phyloP scores from a whole-genome alignment of 1,140 invertebrate genomes.

The Meloidogyne hapla region DNA sequence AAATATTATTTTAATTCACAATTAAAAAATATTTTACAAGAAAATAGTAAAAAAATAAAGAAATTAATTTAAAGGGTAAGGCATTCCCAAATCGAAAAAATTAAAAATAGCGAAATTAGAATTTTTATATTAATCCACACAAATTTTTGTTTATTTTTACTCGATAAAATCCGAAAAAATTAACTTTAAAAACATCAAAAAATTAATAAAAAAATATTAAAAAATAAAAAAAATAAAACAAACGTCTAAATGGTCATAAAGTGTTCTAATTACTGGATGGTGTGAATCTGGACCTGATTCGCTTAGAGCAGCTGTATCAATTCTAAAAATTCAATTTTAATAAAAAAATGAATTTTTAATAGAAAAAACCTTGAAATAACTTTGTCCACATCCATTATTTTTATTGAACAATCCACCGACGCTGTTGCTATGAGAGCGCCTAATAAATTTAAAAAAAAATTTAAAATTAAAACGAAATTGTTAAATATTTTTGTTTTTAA shows the following conservation, averaged over 20 bases:
- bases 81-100: no score
- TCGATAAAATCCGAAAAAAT: no score
- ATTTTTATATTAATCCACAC: no score
- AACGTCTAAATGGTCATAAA: constrained; percentile 92
- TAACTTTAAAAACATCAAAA: no score
- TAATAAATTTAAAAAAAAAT: constrained; percentile 41
- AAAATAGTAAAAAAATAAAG: no score
- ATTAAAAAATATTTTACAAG: no score
- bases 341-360: not conserved
- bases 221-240: constrained; percentile 33
- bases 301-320: constrained; percentile 34
- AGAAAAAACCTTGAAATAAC: constrained; percentile 76
- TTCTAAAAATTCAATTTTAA: constrained; percentile 71
- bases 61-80: no score
- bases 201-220: not conserved
- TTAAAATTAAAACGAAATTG: constrained; percentile 19
- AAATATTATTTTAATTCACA: no score
- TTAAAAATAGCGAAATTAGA: no score
- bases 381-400: constrained; percentile 92
- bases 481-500: no score
- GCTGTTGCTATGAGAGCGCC: constrained; percentile 93
- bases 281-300: constrained; percentile 71
- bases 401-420: constrained; percentile 95
- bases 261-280: constrained; percentile 93
- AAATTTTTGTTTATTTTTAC: no score